Conservation (phyloP, 2,113 vertebrate species). For the Heptranchias perlo region DNA sequence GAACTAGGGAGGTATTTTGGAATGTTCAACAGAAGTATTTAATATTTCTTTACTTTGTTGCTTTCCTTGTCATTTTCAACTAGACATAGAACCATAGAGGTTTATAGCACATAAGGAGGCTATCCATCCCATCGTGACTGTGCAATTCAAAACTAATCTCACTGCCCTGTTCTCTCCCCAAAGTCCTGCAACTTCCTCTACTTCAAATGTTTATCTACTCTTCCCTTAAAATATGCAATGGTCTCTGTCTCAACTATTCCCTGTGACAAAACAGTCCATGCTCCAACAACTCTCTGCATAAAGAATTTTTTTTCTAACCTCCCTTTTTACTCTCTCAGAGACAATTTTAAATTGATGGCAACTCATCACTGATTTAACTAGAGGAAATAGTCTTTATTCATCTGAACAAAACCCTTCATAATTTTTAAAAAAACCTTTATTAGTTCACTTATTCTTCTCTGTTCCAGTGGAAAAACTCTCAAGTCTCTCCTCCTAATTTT, state of each 20-base stretch:
- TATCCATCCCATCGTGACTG: neutral
- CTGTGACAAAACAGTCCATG: neutral
- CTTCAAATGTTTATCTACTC: neutral
- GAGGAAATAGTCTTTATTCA: too few species aligned
- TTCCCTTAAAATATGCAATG: neutral
- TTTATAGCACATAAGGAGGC: neutral
- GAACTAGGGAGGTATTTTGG: neutral
- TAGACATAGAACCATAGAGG: neutral
- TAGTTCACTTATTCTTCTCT: too few species aligned
- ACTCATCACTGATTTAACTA: too few species aligned
- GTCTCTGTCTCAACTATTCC: neutral
- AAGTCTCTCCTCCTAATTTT: too few species aligned
- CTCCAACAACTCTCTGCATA: neutral
- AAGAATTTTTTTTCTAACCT: neutral
- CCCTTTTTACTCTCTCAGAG: too few species aligned
- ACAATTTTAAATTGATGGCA: too few species aligned
- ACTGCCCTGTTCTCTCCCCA: neutral
- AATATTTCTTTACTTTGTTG: neutral
- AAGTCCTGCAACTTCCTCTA: neutral
- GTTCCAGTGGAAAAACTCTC: too few species aligned
- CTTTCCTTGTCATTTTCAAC: neutral
- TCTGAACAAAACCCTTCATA: too few species aligned
- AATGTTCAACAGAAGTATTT: neutral
- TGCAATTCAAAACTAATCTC: neutral
- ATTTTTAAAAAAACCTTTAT: too few species aligned